phyloP scores from a whole-genome alignment of 2,888 invertebrate genomes.

The Nipponacmea schrenckii region DNA sequence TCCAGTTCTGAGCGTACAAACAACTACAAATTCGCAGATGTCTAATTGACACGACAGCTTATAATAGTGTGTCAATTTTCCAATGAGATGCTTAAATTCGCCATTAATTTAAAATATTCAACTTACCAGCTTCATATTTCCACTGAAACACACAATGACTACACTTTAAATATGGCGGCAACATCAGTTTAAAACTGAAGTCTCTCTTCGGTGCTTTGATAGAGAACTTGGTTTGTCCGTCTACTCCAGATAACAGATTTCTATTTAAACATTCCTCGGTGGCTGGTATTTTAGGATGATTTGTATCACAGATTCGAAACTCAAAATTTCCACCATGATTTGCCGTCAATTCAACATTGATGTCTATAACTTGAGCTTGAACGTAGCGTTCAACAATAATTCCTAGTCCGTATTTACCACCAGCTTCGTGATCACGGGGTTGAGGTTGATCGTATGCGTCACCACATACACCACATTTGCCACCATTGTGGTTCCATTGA shows the following conservation, averaged over 20 bases:
- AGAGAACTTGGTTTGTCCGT: neutral
- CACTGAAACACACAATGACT: slow-evolving; percentile 29
- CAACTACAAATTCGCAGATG: no score
- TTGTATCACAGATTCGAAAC: slow-evolving; percentile 22
- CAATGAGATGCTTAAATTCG: no score
- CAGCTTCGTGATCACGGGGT: slow-evolving; percentile 26
- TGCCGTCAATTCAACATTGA: slow-evolving; percentile 23
- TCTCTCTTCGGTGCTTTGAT: slow-evolving; percentile 8
- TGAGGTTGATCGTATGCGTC: slow-evolving; percentile 22
- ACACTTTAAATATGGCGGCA: slow-evolving; percentile 22
- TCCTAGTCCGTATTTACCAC: slow-evolving; percentile 18
- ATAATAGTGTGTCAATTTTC: no score
- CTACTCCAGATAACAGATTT: slow-evolving; percentile 9
- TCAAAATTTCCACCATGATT: slow-evolving; percentile 28
- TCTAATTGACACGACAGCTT: no score
- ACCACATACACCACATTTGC: slow-evolving; percentile 27
- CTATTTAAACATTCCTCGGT: slow-evolving; percentile 21
- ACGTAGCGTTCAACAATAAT: slow-evolving; percentile 18
- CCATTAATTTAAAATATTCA: neutral
- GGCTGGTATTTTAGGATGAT: neutral
- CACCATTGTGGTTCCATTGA: slow-evolving; percentile 20
- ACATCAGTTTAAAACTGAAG: slow-evolving; percentile 14
- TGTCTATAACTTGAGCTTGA: slow-evolving; percentile 16
- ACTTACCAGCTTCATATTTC: slow-evolving; percentile 27
- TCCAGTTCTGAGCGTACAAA: no score